These are phyloP conservation scores for Pseudonaja textilis DNA, from an alignment of 2,113 vertebrate genomes.

Conservation along the genomic window DNA sequence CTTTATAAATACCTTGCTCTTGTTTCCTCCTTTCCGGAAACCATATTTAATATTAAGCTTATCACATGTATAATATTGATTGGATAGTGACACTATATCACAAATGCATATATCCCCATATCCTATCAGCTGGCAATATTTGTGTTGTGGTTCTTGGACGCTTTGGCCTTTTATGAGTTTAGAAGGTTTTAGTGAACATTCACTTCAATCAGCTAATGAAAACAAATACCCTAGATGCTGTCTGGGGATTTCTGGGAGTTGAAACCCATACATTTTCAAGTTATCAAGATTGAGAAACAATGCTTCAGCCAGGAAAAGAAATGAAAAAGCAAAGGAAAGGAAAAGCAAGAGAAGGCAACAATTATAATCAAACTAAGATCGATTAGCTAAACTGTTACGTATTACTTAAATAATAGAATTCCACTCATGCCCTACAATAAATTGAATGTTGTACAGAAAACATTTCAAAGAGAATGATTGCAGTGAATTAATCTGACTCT, in stretches of 20 bases:
- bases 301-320: neutral
- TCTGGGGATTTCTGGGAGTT: neutral
- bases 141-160: neutral
- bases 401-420: neutral
- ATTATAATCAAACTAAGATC: neutral
- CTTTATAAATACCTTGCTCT: conserved; percentile 44
- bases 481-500: neutral
- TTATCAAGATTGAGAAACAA: neutral
- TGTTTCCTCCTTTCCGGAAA: no score
- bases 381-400: neutral
- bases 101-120: neutral
- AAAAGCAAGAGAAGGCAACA: neutral
- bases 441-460: no score
- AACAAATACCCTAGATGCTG: neutral
- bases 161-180: neutral
- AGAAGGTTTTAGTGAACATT: neutral
- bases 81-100: neutral
- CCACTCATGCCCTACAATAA: neutral
- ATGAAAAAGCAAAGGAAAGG: neutral
- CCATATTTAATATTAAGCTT: neutral
- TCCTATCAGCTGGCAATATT: neutral
- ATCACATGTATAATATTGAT: neutral
- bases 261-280: neutral
- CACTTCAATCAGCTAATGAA: neutral
- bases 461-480: neutral